These are phyloP conservation scores for Microcebus tavaratra DNA, from an alignment of 2,113 vertebrate genomes.

Conservation along the genomic window DNA sequence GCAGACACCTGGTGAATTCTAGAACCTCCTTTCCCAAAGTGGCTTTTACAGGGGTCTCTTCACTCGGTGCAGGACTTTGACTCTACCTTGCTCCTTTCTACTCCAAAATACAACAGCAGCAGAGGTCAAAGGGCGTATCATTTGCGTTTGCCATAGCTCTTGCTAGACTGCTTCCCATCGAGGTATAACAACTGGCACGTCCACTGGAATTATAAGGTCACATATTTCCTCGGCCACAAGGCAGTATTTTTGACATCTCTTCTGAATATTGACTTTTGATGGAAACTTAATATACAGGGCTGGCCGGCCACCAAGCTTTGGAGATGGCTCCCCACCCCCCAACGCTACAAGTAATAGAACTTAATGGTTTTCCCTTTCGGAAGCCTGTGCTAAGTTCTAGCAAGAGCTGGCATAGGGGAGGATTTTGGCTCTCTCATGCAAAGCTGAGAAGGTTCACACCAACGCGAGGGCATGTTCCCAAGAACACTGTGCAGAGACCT, in stretches of 20 bases:
- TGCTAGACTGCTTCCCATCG: neutral
- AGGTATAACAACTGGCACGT: neutral
- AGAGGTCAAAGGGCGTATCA: neutral
- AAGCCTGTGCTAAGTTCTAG: neutral
- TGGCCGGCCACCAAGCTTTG: neutral
- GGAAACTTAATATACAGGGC: neutral
- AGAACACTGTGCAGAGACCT: neutral
- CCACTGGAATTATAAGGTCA: neutral
- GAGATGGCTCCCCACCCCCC: neutral
- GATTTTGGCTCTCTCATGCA: neutral
- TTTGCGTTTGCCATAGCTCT: neutral
- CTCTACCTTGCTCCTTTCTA: neutral
- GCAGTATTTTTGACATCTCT: neutral
- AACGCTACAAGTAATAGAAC: neutral
- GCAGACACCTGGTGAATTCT: neutral
- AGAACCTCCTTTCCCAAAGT: neutral
- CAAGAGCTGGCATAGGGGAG: neutral
- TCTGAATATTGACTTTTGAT: neutral
- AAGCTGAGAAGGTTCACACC: neutral
- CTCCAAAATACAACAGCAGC: neutral
- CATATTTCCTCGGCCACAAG: neutral
- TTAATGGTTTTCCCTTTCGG: neutral
- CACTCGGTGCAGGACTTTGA: neutral
- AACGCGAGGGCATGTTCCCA: neutral
- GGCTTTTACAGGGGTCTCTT: neutral